phyloP scores from a whole-genome alignment of 2,113 vertebrate genomes.

The Bufo gargarizans region DNA sequence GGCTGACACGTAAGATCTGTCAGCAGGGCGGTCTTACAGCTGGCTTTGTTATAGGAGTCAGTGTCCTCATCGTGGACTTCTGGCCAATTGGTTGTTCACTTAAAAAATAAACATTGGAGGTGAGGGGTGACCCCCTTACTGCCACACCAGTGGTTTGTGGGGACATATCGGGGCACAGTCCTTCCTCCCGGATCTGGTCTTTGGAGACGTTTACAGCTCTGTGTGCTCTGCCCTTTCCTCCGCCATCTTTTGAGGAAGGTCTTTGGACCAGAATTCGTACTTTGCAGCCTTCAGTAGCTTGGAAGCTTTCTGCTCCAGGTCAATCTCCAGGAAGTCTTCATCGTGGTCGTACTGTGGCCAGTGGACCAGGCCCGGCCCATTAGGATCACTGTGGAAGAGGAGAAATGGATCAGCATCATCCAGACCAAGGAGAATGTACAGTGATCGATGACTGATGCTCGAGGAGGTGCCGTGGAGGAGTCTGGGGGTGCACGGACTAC shows the following conservation, averaged over 20 bases:
- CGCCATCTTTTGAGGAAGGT: constrained; percentile 4
- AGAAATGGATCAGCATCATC: background rate
- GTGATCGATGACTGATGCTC: background rate
- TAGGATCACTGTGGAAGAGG: constrained; percentile 25
- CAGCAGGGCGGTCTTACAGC: too few relatives aligned
- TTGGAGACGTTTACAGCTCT: constrained; percentile 3
- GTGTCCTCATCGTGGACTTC: too few relatives aligned
- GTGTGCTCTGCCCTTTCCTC: background rate
- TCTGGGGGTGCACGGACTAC: too few relatives aligned
- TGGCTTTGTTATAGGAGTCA: too few relatives aligned
- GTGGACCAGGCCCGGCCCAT: background rate
- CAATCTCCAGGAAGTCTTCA: constrained; percentile 29
- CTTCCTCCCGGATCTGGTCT: background rate
- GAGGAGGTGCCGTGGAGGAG: background rate
- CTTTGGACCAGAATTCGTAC: constrained; percentile 28
- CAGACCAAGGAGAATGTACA: background rate
- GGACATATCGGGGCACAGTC: background rate
- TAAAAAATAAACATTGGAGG: too few relatives aligned
- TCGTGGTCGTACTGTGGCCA: constrained; percentile 45
- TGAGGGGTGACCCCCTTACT: too few relatives aligned
- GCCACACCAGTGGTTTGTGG: too few relatives aligned
- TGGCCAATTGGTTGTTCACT: too few relatives aligned
- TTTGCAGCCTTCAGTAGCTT: background rate
- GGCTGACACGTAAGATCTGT: too few relatives aligned
- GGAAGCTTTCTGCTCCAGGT: background rate